Evolutionary conservation across 1,140 invertebrate species (phyloP), one percentile per base, ranked within the genome.

Genomic region (Hermatobates lingyangjiaoensis): DNA sequence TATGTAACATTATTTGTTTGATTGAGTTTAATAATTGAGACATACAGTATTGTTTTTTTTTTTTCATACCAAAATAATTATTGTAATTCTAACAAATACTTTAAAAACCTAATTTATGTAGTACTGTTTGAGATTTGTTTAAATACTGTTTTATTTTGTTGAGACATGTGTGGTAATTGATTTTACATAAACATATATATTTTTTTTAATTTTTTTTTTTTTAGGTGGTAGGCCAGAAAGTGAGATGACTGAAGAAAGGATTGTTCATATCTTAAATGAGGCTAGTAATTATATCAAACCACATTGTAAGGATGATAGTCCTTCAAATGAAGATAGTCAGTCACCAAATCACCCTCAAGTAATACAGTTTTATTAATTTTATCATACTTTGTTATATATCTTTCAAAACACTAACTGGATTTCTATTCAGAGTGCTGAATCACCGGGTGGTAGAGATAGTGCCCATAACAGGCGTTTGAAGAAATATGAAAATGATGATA

Each of bases 251-350:
- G 91, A 96, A 61, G 92, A 97, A 61, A 75, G 91, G 51, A 84
- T 97, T 50, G 86, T 83, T 18, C 89, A 93, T 64, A 95, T 96
- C 61, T 75, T 96, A 14, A 88, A 75, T 60, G 91, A 96, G 63
- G 89, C 91, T 2, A 81, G 80, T 24, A 82, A 85, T 55, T 71
- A 84, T 59, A 68, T 73, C 61, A 60, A 64, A 53, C 64, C 62
- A 44, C 57, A 58, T 34, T 61, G 67, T 51, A 70, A 69, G 45
- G 78, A 80, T 50, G 77, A 79, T 58, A 77, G 73, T 25, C 73
- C 74, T 52, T 81, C 78, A 63, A 83, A 81, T 59, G 81, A 82
- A 45, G 80, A 83, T 61, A 87, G 82, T 59, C 85, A 85, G 61
- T 88, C 85, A 45, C 85, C 85, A 65, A 62, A 58, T 73, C 59